Percentiles rank a stretch among this genome's conserved stretches.
Evolutionary conservation across 2,113 vertebrate genomes (phyloP).

Genomic region (Embiotoca jacksoni): DNA sequence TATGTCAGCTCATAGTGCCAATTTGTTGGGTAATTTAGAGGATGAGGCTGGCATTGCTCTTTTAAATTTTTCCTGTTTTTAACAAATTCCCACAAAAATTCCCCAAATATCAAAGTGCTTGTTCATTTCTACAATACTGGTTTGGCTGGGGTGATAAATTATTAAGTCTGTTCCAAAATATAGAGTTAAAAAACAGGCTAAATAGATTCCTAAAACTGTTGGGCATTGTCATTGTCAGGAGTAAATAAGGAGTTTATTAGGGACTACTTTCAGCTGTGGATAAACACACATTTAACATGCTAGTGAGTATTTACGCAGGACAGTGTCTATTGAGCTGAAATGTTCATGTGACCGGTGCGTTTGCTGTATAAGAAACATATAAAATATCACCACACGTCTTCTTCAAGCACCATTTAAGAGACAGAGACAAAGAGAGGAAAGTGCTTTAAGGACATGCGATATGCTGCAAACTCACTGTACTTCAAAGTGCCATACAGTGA

Average conservation of each 20-base stretch:
- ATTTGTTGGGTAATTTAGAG: slow-evolving; percentile 24
- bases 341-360: background rate
- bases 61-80: too few relatives aligned
- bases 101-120: background rate
- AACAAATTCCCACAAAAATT: too few relatives aligned
- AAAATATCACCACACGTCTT: background rate
- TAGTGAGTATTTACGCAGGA: background rate
- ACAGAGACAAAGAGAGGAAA: slow-evolving; percentile 9
- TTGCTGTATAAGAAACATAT: slow-evolving; percentile 16
- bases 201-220: background rate
- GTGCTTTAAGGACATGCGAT: slow-evolving; percentile 9
- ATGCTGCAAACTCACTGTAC: slow-evolving; percentile 5
- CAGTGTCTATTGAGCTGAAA: background rate
- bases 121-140: background rate
- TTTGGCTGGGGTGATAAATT: background rate
- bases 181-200: background rate
- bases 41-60: too few relatives aligned
- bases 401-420: slow-evolving; percentile 12
- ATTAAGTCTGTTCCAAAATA: background rate
- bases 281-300: background rate
- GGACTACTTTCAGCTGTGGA: background rate
- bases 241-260: background rate
- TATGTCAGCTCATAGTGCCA: background rate
- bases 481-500: slow-evolving; percentile 19
- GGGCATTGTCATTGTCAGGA: background rate